Evolutionary conservation across 2,888 invertebrate species (phyloP).

Genomic region (Adela reaumurella): DNA sequence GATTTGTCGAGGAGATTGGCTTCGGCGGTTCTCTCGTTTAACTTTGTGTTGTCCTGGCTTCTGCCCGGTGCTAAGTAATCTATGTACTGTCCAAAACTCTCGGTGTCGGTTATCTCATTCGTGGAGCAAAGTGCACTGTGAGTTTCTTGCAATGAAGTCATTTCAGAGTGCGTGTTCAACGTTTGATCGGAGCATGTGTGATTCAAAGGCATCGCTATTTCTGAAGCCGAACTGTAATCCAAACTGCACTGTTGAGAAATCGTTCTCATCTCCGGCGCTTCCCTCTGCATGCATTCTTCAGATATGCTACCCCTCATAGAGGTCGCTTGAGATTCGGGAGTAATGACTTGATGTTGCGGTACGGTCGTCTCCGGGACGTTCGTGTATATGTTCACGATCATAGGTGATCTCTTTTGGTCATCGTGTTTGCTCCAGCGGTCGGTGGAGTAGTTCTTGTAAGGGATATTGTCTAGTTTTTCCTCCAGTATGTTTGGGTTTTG

Average conservation of each 20-base stretch:
- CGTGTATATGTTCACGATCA: slow-evolving; percentile 60
- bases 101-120: slow-evolving; percentile 49
- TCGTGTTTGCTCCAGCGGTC: slow-evolving; percentile 38
- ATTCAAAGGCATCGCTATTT: slow-evolving; percentile 41
- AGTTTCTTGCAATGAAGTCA: slow-evolving; percentile 46
- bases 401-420: slow-evolving; percentile 33
- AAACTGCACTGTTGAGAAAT: slow-evolving; percentile 70
- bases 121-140: slow-evolving; percentile 48
- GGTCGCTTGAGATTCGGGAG: slow-evolving; percentile 29
- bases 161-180: slow-evolving; percentile 44
- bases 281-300: slow-evolving; percentile 43
- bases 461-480: slow-evolving; percentile 53
- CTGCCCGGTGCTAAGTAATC: slow-evolving; percentile 40
- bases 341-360: slow-evolving; percentile 56
- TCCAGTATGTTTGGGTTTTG: slow-evolving; percentile 64
- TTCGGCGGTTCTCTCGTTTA: slow-evolving; percentile 21
- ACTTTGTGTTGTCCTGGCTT: slow-evolving; percentile 22
- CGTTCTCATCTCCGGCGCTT: slow-evolving; percentile 56
- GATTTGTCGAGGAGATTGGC: slow-evolving; percentile 29
- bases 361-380: slow-evolving; percentile 61
- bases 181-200: slow-evolving; percentile 51
- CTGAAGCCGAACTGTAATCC: slow-evolving; percentile 63
- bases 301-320: slow-evolving; percentile 40
- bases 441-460: slow-evolving; percentile 33
- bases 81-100: slow-evolving; percentile 49